Evolutionary conservation across 1,140 invertebrate species (phyloP), one percentile per base, ranked within the genome.

Genomic region (Apis florea): DNA sequence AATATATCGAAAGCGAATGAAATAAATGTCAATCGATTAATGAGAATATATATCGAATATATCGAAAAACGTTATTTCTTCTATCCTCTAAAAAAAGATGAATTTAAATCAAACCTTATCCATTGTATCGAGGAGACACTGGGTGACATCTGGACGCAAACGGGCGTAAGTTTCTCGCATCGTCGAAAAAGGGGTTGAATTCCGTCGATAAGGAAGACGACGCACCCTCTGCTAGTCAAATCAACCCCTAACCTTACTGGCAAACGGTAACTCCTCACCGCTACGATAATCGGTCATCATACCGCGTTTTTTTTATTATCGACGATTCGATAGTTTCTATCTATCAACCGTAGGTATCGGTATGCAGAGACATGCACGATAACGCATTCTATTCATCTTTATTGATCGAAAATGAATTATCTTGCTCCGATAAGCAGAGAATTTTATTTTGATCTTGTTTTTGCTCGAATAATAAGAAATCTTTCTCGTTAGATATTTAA

Each of bases 111-210:
- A 26, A 15, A 10, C 11, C 8, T 40, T 56, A 15, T 10, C 26
- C 10, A 15, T 26, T 4, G 8, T 1, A 12, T 8, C 19, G 31
- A 31, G 31, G 1, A 49, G 53, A 49, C 68, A 72, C 72, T 81
- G n/a, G n/a, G n/a, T n/a, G 79, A 81, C 79, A 81, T 75, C 79
- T 81, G 11, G 10, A 19, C 2, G 58, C 21, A 3, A 3, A 8
- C 10, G 2, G 24, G 15, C 21, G 31, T 10, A 31, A 9, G 1
- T 31, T 21, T 13, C 12, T 0, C 11, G 2, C 12, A 11, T 5
- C 1, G 5, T 26, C 4, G 0, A 40, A 59, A 77, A 47, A 54
- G 40, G 74, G 66, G 66, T 82, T 66, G 31, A 19, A 49, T 21
- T 26, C 64, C 10, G 66, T 49, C 80, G 74, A 40, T 69, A 82